Evolutionary conservation across 1,140 invertebrate species (phyloP).

Genomic region (Psix sp.): DNA sequence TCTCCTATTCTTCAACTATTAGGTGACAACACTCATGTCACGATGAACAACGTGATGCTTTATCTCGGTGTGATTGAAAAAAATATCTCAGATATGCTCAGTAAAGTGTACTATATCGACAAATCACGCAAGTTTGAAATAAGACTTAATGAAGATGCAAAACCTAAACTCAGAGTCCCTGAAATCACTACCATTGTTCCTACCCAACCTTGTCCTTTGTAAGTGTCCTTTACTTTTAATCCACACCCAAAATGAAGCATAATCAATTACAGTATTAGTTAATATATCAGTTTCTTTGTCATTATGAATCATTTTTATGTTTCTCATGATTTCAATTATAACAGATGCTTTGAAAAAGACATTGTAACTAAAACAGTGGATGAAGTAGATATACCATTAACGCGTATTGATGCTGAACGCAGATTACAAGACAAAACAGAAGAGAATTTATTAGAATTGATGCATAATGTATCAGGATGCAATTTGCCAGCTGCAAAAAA

Average conservation of each 20-base stretch:
- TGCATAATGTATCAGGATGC: conserved; percentile 78
- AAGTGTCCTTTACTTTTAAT: conserved; percentile 55
- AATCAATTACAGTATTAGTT: too few relatives aligned
- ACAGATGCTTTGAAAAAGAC: conserved; percentile 77
- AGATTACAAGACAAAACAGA: conserved; percentile 68
- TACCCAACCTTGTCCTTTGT: conserved; percentile 74
- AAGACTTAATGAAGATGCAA: conserved; percentile 67
- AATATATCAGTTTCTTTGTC: too few relatives aligned
- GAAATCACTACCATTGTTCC: conserved; percentile 62
- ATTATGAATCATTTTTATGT: too few relatives aligned
- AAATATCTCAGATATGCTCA: conserved; percentile 77
- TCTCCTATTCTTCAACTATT: conserved; percentile 84
- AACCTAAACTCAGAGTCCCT: conserved; percentile 66
- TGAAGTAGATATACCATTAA: conserved; percentile 71
- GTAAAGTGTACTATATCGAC: conserved; percentile 77
- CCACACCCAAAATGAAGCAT: too few relatives aligned
- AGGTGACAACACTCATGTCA: conserved; percentile 81
- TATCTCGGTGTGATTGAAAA: conserved; percentile 86
- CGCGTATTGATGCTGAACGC: conserved; percentile 67
- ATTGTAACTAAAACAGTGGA: conserved; percentile 76
- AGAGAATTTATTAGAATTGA: conserved; percentile 69
- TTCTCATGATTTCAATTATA: conserved; percentile 1
- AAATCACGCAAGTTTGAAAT: conserved; percentile 63
- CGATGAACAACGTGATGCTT: conserved; percentile 83
- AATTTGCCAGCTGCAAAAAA: conserved; percentile 77